Evolutionary conservation across 1,140 invertebrate species (phyloP).

Genomic region (Bombus waltoni): DNA sequence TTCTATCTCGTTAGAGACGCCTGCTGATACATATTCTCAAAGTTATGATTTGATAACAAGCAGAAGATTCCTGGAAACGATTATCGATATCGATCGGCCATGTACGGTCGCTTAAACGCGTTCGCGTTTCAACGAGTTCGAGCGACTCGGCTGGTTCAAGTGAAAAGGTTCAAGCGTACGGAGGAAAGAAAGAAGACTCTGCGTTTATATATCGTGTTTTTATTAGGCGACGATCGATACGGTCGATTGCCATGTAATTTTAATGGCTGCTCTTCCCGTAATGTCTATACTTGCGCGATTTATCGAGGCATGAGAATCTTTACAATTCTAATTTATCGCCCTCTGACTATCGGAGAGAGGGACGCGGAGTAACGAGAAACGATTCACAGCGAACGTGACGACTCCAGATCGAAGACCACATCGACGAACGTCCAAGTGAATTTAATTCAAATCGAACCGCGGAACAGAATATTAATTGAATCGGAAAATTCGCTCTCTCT

Average conservation of each 20-base stretch:
- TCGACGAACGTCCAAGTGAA: constrained; percentile 50
- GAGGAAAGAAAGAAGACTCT: not conserved
- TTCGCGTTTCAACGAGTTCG: too few relatives aligned
- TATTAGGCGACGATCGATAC: not conserved
- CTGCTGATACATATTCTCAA: too few relatives aligned
- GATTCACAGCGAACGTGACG: constrained; percentile 44
- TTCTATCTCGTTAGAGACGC: too few relatives aligned
- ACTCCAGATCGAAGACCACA: constrained; percentile 49
- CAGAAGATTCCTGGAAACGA: too few relatives aligned
- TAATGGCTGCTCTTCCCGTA: not conserved
- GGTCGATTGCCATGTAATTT: not conserved
- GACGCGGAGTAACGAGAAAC: constrained; percentile 18
- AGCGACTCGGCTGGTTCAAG: too few relatives aligned
- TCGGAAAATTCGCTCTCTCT: constrained; percentile 41
- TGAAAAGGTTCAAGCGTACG: too few relatives aligned
- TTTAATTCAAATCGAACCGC: constrained; percentile 60
- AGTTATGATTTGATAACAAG: too few relatives aligned
- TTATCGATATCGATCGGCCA: too few relatives aligned
- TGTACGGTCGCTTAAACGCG: too few relatives aligned
- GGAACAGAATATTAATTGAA: constrained; percentile 62
- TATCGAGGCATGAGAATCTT: constrained; percentile 17
- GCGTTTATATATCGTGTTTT: not conserved
- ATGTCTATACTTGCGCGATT: not conserved
- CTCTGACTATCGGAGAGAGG: not conserved
- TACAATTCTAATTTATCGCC: constrained; percentile 48